phyloP scores from a whole-genome alignment of 2,113 vertebrate genomes.

The Perca flavescens region DNA sequence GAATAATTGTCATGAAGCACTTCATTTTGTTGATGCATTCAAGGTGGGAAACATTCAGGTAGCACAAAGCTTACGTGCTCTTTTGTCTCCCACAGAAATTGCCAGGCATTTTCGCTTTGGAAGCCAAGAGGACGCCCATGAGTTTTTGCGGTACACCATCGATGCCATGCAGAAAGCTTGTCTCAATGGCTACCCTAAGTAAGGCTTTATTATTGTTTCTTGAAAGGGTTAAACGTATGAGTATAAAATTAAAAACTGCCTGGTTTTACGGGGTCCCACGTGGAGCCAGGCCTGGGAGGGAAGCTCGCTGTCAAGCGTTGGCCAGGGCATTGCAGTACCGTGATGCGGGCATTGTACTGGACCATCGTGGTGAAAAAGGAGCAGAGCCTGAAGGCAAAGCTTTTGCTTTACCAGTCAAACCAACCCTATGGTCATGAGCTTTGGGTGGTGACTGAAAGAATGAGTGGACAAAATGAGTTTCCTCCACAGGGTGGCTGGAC shows the following conservation, averaged over 20 bases:
- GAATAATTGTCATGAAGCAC: background rate
- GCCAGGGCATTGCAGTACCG: too few relatives aligned
- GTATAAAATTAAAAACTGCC: background rate
- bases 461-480: too few relatives aligned
- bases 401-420: too few relatives aligned
- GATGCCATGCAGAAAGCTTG: conserved; percentile 99
- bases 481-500: too few relatives aligned
- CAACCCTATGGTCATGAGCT: too few relatives aligned
- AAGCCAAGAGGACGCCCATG: conserved; percentile 95
- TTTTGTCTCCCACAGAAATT: conserved; percentile 86
- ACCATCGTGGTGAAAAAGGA: too few relatives aligned
- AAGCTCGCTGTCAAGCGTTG: background rate
- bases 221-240: background rate
- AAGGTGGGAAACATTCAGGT: background rate
- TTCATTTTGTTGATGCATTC: conserved; percentile 3
- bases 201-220: conserved; percentile 49
- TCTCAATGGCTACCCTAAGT: conserved; percentile 92
- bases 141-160: conserved; percentile 95
- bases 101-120: conserved; percentile 94
- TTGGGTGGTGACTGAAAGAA: too few relatives aligned
- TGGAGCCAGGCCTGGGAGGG: background rate
- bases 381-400: too few relatives aligned
- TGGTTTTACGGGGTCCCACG: background rate
- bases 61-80: background rate
- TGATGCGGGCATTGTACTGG: too few relatives aligned